These are phyloP conservation scores for Dryobates pubescens DNA, from an alignment of 2,797 vertebrate genomes.

Conservation along the genomic window DNA sequence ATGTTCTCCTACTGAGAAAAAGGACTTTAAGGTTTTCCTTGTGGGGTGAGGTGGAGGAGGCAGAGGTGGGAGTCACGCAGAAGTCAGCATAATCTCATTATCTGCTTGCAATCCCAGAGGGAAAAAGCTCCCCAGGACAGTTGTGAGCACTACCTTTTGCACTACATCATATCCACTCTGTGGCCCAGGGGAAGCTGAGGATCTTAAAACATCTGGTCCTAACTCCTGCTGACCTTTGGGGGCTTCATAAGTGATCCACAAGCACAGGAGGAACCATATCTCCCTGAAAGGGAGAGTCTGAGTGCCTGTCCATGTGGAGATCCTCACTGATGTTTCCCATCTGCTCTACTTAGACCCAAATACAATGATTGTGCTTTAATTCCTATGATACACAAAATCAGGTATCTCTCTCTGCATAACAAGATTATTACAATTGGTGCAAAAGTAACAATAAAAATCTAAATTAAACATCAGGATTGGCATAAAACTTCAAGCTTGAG, in stretches of 20 bases:
- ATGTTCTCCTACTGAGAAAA: background rate
- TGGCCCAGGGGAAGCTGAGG: background rate
- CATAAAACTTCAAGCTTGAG: background rate
- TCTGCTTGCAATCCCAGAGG: background rate
- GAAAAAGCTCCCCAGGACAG: background rate
- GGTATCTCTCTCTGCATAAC: background rate
- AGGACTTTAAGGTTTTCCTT: background rate
- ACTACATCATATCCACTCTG: background rate
- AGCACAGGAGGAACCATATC: background rate
- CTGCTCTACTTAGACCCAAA: background rate
- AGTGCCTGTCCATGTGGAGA: background rate
- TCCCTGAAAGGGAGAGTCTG: background rate
- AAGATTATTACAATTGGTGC: background rate
- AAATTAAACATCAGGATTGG: background rate
- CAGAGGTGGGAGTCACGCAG: background rate
- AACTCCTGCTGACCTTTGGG: background rate
- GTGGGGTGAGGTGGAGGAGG: background rate
- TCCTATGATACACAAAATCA: background rate
- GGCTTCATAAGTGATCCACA: background rate
- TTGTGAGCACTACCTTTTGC: background rate
- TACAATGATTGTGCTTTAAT: background rate
- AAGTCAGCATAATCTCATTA: background rate
- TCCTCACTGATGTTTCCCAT: background rate
- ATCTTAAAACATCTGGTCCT: background rate
- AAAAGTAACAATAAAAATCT: background rate